A percentile compares a stretch with the other conserved stretches of the same genome.
Evolutionary conservation across 2,113 vertebrate species (phyloP).

Genomic region (Dipodomys spectabilis): DNA sequence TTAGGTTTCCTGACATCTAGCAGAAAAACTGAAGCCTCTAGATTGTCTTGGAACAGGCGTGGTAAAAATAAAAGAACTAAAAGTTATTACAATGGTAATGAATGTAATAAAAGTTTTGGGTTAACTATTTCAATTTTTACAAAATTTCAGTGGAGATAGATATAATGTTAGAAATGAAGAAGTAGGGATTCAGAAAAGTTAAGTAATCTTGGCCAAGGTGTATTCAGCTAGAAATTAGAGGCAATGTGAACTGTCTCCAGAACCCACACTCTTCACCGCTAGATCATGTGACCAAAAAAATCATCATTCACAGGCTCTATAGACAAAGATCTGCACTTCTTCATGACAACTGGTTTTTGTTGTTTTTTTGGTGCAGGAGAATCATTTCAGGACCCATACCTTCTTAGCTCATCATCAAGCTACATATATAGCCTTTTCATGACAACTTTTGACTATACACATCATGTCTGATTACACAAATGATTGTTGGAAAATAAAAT

Average conservation of each 20-base stretch:
- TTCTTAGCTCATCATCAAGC: not conserved
- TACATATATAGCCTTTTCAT: not conserved
- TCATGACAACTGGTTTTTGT: not conserved
- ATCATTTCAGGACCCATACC: too few species aligned
- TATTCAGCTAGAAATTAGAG: conserved; percentile 33
- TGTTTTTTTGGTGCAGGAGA: too few species aligned
- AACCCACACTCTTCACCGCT: not conserved
- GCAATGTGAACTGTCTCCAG: not conserved
- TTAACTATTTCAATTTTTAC: conserved; percentile 35
- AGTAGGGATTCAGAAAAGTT: not conserved
- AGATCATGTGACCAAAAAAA: conserved; percentile 11
- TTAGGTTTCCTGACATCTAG: not conserved
- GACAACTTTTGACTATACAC: not conserved
- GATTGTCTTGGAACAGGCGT: not conserved
- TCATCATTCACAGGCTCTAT: not conserved
- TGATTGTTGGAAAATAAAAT: conserved; percentile 10
- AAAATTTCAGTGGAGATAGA: not conserved
- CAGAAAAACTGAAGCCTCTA: not conserved
- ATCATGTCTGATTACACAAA: not conserved
- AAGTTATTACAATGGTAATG: not conserved
- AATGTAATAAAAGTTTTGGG: not conserved
- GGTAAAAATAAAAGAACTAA: not conserved
- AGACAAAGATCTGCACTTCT: not conserved
- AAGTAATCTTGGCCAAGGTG: conserved; percentile 1
- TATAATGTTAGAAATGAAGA: conserved; percentile 21